These are phyloP conservation scores for Anniella stebbinsi DNA, from an alignment of 2,797 vertebrate species.

Conservation along the genomic window DNA sequence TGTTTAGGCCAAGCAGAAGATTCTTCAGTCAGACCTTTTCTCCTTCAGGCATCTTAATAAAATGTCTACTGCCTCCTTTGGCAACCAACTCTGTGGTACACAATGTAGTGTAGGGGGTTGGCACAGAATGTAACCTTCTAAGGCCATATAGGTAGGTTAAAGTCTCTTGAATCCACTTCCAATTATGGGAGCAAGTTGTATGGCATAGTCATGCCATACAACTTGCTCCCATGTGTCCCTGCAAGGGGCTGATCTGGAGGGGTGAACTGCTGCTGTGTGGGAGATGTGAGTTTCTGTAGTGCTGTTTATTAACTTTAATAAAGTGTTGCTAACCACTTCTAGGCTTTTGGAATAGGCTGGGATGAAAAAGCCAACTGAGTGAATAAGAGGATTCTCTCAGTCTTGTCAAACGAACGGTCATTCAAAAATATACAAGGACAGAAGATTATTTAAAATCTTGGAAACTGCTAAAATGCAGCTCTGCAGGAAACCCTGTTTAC, in stretches of 20 bases:
- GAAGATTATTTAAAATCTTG: constrained; percentile 3
- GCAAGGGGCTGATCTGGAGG: background rate
- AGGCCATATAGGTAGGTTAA: background rate
- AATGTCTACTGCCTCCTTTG: background rate
- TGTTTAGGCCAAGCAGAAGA: background rate
- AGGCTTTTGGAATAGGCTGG: background rate
- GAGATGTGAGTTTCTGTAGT: background rate
- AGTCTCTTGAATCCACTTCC: background rate
- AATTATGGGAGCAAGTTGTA: background rate
- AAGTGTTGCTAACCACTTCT: background rate
- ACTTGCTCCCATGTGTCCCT: background rate
- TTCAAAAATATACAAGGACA: constrained; percentile 2
- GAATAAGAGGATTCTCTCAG: background rate
- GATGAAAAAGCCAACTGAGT: background rate
- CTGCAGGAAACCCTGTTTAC: background rate
- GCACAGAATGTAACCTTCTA: background rate
- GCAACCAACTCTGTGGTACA: background rate
- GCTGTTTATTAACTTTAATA: background rate
- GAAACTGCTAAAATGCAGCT: background rate
- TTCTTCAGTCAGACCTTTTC: background rate
- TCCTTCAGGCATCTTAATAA: background rate
- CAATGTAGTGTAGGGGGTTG: background rate
- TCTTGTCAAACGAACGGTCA: background rate
- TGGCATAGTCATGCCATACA: background rate
- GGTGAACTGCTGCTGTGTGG: background rate